phyloP scores from a whole-genome alignment of 2,797 vertebrate genomes.

The Paratrypauchen microcephalus region DNA sequence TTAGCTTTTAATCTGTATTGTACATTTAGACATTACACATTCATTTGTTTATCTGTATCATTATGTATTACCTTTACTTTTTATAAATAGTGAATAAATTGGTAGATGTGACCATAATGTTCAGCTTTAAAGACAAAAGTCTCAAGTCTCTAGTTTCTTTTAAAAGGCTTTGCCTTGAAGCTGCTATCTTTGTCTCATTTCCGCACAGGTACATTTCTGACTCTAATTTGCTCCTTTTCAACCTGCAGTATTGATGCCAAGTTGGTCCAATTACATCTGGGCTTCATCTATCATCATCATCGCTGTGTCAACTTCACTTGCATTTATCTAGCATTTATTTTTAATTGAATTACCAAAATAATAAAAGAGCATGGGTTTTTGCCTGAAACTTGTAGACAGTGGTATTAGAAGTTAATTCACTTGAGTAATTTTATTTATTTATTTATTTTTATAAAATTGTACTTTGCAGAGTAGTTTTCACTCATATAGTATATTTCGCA shows the following conservation, averaged over 20 bases:
- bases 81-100: too few relatives aligned
- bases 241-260: neutral
- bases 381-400: neutral
- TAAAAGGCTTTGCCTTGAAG: neutral
- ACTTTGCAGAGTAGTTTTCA: neutral
- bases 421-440: neutral
- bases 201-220: neutral
- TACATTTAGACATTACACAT: neutral
- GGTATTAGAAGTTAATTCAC: neutral
- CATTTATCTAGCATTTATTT: conserved; percentile 4
- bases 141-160: neutral
- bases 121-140: neutral
- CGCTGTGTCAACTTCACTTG: neutral
- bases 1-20: too few relatives aligned
- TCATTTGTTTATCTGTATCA: neutral
- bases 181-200: neutral
- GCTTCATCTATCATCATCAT: conserved; percentile 10
- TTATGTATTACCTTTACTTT: neutral
- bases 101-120: neutral
- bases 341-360: neutral
- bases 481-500: too few relatives aligned
- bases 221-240: conserved; percentile 7
- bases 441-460: neutral
- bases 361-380: neutral
- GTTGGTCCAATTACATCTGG: neutral